Conservation (phyloP, 2,888 invertebrate species). For the Drosophila siamana region DNA sequence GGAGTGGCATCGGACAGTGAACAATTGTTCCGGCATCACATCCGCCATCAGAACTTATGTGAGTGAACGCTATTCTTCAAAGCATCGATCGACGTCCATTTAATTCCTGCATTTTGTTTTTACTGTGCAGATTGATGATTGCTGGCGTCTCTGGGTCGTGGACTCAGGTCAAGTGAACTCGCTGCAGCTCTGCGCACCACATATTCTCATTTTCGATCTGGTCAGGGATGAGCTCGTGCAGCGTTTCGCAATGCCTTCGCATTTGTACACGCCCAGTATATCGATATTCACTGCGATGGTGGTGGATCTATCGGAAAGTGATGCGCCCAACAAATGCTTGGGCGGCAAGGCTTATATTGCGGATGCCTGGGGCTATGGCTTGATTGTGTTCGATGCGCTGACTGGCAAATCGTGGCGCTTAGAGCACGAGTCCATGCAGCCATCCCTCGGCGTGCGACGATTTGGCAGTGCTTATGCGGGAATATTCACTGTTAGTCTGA, state of each 20-base stretch:
- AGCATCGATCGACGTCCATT: background rate
- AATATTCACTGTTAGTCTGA: slow-evolving; percentile 82
- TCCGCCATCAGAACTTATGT: slow-evolving; percentile 92
- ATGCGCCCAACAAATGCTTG: slow-evolving; percentile 83
- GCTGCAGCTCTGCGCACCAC: slow-evolving; percentile 88
- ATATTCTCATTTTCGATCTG: slow-evolving; percentile 91
- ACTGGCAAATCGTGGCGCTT: slow-evolving; percentile 87
- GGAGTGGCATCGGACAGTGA: slow-evolving; percentile 87
- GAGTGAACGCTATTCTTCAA: slow-evolving; percentile 82
- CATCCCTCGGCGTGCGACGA: slow-evolving; percentile 82
- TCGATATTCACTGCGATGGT: slow-evolving; percentile 84
- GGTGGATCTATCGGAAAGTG: slow-evolving; percentile 86
- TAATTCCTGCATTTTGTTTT: too few species aligned
- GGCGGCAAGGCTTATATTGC: slow-evolving; percentile 88
- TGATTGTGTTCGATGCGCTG: slow-evolving; percentile 88
- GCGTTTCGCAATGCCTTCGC: slow-evolving; percentile 73
- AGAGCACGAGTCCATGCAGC: slow-evolving; percentile 87
- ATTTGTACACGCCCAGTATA: slow-evolving; percentile 76
- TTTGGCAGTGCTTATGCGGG: slow-evolving; percentile 77
- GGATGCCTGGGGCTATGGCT: slow-evolving; percentile 87
- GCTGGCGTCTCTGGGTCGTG: slow-evolving; percentile 88
- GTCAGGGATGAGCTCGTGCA: slow-evolving; percentile 87
- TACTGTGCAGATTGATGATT: slow-evolving; percentile 88
- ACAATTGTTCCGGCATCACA: slow-evolving; percentile 89
- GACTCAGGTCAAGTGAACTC: slow-evolving; percentile 88